These are phyloP conservation scores for Schizaphis graminum DNA, from an alignment of 2,888 invertebrate genomes.

Conservation along the genomic window DNA sequence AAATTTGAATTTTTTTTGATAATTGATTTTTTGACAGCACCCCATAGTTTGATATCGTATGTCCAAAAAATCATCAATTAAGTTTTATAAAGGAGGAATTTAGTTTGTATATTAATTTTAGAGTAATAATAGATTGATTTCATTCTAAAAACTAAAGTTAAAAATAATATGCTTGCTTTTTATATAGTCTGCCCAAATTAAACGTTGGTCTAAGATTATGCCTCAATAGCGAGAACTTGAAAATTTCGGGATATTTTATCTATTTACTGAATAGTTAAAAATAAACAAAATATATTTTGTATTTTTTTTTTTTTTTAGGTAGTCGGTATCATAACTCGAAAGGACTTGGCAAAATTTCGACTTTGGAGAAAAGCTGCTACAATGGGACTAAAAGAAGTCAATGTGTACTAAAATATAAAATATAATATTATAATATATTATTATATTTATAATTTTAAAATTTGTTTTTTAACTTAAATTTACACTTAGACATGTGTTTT, in stretches of 20 bases:
- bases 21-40: not conserved
- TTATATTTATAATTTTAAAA: not conserved
- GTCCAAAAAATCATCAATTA: not conserved
- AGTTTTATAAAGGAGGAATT: not conserved
- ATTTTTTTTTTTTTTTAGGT: constrained; percentile 71
- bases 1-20: not conserved
- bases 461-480: not conserved
- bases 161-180: not conserved
- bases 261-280: not conserved
- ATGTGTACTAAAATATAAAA: constrained; percentile 66
- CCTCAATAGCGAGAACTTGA: not conserved
- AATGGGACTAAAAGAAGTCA: constrained; percentile 72
- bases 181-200: not conserved
- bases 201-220: not conserved
- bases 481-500: not conserved
- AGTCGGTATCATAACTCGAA: constrained; percentile 78
- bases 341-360: constrained; percentile 75
- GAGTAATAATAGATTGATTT: not conserved
- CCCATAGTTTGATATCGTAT: not conserved
- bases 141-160: not conserved
- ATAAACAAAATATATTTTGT: not conserved
- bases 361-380: constrained; percentile 71
- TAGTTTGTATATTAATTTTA: not conserved
- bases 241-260: not conserved
- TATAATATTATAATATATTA: not conserved